Evolutionary conservation across 2,888 invertebrate species (phyloP).

Genomic region (Halictus quadricinctus): DNA sequence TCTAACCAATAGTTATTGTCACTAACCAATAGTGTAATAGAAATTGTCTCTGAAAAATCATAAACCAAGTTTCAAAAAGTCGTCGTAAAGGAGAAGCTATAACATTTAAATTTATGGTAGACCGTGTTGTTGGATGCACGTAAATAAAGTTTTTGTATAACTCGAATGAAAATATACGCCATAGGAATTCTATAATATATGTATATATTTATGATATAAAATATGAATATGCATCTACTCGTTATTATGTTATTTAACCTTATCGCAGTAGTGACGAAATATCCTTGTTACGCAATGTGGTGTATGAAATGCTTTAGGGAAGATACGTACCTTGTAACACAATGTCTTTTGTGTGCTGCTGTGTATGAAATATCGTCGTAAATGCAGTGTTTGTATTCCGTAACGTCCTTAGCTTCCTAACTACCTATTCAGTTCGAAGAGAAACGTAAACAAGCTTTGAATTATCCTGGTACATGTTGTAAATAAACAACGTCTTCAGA

Average conservation of each 20-base stretch:
- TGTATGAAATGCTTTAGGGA: not conserved
- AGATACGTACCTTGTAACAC: not conserved
- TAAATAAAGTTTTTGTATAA: not conserved
- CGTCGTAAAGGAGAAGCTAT: no score
- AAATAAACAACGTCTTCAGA: not conserved
- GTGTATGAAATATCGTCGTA: not conserved
- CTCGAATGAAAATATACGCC: no score
- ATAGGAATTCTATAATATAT: no score
- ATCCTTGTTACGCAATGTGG: not conserved
- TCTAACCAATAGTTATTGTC: no score
- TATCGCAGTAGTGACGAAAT: not conserved
- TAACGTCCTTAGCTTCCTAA: not conserved
- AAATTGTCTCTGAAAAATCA: no score
- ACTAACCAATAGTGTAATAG: no score
- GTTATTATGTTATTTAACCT: not conserved
- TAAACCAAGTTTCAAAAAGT: no score
- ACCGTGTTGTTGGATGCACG: no score
- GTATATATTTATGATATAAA: no score
- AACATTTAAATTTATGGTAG: no score
- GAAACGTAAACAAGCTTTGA: not conserved
- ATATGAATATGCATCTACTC: no score
- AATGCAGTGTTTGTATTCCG: conserved; percentile 1
- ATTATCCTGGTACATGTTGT: not conserved
- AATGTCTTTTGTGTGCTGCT: not conserved
- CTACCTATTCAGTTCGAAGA: not conserved